Evolutionary conservation across 2,888 invertebrate genomes (phyloP), one percentile per base, ranked within the genome.

Genomic region (Drosophila anomalipes): DNA sequence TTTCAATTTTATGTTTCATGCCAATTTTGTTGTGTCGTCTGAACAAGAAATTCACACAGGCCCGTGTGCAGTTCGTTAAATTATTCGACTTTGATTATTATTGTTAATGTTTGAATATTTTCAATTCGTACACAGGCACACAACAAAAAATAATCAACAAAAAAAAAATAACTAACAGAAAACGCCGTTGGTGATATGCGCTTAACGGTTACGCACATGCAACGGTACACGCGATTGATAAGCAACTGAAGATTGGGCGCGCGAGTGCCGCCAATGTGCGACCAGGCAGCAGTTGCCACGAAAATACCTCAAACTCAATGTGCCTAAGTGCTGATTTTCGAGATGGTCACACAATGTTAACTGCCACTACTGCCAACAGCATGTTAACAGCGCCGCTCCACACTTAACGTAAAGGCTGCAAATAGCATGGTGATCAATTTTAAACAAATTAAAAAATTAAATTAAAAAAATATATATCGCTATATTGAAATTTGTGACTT

Each of bases 181-280:
- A 80, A 81, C 49, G 35, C 68, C 72, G 70, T 71, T 54, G 74
- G 47, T 44, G 63, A 62, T 19, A 51, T 62, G 79, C 82, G 79
- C 64, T 68, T 58, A 67, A 57, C 63, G 62, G 49, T 32, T 53
- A 66, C 83, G 61, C 74, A 81, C 81, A 82, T 82, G 74, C 81
- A 83, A 41, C 75, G 69, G 67, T 67, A 58, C 58, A 51, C 83
- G 80, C 81, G 83, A 70, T 69, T 83, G 80, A 83, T 81, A 81
- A 83, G 80, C 81, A 81, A 81, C 83, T 81, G 66, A 79, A 47
- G 70, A 70, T 74, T 70, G 71, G 75, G 80, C 82, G 80, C 82
- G 82, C 79, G 65, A 54, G 53, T 32, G 9, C 28, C 28, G 4
- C 33, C 16, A 26, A 16, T 56, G 58, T 75, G 71, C 64, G 72